Evolutionary conservation across 2,113 vertebrate species (phyloP).

Genomic region (Ciconia stormi): DNA sequence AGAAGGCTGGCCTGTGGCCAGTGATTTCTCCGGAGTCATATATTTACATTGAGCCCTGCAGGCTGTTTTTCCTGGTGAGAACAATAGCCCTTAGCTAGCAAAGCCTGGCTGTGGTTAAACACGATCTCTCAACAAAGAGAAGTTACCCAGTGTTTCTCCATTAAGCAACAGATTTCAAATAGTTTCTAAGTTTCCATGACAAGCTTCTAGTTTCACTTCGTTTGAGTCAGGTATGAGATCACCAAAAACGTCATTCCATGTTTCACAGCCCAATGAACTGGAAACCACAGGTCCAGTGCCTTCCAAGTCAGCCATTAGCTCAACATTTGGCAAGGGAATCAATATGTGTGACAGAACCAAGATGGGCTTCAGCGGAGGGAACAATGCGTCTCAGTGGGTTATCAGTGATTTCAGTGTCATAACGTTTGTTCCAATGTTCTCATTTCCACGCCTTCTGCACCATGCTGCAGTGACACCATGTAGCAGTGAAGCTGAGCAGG

Average conservation of each 20-base stretch:
- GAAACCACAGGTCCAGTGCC: fast-evolving
- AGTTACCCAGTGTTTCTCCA: not conserved
- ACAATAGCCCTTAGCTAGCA: not conserved
- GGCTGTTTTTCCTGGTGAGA: not conserved
- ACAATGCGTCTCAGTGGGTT: fast-evolving
- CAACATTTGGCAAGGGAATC: not conserved
- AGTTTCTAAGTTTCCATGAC: not conserved
- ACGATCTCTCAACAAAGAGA: not conserved
- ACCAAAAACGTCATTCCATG: not conserved
- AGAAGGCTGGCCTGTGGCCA: not conserved
- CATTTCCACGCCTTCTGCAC: not conserved
- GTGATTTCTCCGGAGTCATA: not conserved
- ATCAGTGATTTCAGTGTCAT: not conserved
- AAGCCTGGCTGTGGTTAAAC: not conserved
- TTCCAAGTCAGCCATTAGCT: not conserved
- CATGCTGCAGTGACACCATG: not conserved
- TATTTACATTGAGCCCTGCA: not conserved
- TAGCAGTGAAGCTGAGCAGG: not conserved
- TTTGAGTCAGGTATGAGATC: not conserved
- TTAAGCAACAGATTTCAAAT: not conserved
- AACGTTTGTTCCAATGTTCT: not conserved
- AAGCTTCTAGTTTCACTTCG: not conserved
- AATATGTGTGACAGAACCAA: fast-evolving
- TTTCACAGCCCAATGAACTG: not conserved
- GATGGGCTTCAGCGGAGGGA: not conserved